Base-by-base conservation (phyloP, 2,888 invertebrate species). In the Ommatoiulus sabulosus region DNA sequence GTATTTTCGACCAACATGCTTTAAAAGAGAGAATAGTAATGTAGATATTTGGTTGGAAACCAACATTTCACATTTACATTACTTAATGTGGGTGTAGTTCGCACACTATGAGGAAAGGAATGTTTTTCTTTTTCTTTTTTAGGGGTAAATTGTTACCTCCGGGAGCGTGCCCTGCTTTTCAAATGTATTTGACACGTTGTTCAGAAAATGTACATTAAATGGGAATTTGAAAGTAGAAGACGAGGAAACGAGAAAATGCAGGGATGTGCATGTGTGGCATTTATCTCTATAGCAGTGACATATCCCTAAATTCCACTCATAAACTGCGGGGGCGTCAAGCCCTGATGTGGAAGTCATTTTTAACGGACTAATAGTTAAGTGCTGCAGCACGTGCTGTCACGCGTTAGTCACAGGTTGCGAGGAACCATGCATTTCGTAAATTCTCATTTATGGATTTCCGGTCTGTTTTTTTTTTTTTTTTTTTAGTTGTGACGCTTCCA, bases 321-420 rank as follows among this genome's bases (percentile, higher is more conserved):
- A 72, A 72, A 63, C 52, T 72, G 24, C 10, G 72, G 72, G 72
- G 72, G 72, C 72, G 72, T 72, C 7, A 72, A 24, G 72, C 72
- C 72, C 72, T 24, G 24, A 24, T 72, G 24, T 72, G 24, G 4
- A 24, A 6, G 10, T 52, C 52, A 52, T 52, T 48, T 2, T 48
- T 48, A 48, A 24, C 24, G 24, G 72, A 7, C 8, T n/a, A 8
- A 24, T 52, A 72, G 72, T 72, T n/a, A 63, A 63, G 20, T 20
- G 24, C 24, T 72, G 24, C 3, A 72, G 24, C 72, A 72, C 72
- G 72, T 72, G 72, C 72, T 72, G 72, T 24, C 72, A 72, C 72
- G 72, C 72, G 72, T 72, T 72, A 72, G 72, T 72, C 72, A 72
- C 72, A 72, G 72, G 72, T 72, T 72, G 52, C 10, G 24, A 72